Conservation (phyloP, 2,113 vertebrate species). For the Meriones unguiculatus region DNA sequence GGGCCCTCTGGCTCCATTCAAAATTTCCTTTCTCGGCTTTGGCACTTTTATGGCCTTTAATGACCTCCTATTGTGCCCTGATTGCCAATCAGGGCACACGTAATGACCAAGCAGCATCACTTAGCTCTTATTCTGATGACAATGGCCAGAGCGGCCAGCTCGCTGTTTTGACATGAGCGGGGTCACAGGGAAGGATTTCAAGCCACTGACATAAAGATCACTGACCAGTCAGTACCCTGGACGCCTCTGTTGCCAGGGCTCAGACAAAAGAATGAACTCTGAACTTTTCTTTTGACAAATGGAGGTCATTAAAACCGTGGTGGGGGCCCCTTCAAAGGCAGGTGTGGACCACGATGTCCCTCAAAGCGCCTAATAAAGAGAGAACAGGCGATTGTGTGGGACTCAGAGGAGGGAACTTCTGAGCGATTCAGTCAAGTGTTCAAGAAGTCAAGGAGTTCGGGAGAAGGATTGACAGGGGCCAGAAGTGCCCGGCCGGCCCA, state of each 20-base stretch:
- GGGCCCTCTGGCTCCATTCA: constrained; percentile 89
- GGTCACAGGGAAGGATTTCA: constrained; percentile 85
- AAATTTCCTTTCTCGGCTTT: constrained; percentile 87
- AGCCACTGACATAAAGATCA: constrained; percentile 91
- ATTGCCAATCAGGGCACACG: constrained; percentile 93
- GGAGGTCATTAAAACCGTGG: constrained; percentile 90
- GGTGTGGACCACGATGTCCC: constrained; percentile 90
- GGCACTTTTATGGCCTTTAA: constrained; percentile 93
- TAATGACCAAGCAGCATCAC: constrained; percentile 92
- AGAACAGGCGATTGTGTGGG: constrained; percentile 77
- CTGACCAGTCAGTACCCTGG: constrained; percentile 90
- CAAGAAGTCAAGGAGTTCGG: constrained; percentile 78
- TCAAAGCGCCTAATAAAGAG: constrained; percentile 93
- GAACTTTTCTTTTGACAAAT: constrained; percentile 90
- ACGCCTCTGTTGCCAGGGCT: constrained; percentile 84
- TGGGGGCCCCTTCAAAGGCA: constrained; percentile 92
- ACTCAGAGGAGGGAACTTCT: constrained; percentile 71
- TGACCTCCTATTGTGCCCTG: constrained; percentile 90
- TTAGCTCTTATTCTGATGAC: constrained; percentile 90
- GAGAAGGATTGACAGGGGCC: constrained; percentile 35
- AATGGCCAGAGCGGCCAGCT: constrained; percentile 87
- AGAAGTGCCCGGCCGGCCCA: constrained; percentile 48
- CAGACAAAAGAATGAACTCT: constrained; percentile 93
- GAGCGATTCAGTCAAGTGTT: constrained; percentile 76
- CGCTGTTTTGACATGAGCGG: constrained; percentile 88